Conservation (phyloP, 2,888 invertebrate species). For the Drosophila limbata region DNA sequence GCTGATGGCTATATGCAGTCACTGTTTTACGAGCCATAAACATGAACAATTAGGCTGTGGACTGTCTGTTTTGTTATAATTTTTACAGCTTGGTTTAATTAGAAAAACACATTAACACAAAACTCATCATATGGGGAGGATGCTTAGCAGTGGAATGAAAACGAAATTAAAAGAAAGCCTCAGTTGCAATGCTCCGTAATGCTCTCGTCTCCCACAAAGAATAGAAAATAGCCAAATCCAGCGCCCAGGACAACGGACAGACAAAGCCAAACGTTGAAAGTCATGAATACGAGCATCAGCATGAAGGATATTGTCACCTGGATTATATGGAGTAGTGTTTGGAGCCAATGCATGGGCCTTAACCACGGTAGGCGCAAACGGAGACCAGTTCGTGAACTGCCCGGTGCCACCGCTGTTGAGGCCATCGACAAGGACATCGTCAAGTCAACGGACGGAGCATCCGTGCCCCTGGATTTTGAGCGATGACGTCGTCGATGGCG, state of each 20-base stretch:
- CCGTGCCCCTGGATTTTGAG: background rate
- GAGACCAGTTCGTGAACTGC: too few relatives aligned
- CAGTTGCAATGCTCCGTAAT: slow-evolving; percentile 67
- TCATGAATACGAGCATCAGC: slow-evolving; percentile 98
- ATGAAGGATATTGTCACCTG: slow-evolving; percentile 96
- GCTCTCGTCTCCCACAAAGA: slow-evolving; percentile 86
- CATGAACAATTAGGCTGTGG: slow-evolving; percentile 74
- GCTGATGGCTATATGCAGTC: slow-evolving; percentile 59
- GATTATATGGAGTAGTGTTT: slow-evolving; percentile 93
- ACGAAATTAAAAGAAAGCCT: background rate
- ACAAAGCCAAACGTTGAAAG: slow-evolving; percentile 97
- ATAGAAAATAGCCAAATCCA: slow-evolving; percentile 95
- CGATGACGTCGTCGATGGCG: slow-evolving; percentile 1
- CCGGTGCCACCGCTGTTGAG: background rate
- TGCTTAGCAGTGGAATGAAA: background rate
- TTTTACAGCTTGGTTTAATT: slow-evolving; percentile 75
- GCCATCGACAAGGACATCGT: background rate
- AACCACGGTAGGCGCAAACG: slow-evolving; percentile 21
- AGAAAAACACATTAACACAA: slow-evolving; percentile 76
- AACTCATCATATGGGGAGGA: slow-evolving; percentile 1
- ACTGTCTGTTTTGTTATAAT: slow-evolving; percentile 49
- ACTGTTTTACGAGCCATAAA: slow-evolving; percentile 80
- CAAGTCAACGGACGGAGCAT: background rate
- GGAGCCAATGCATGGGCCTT: slow-evolving; percentile 88
- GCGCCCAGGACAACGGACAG: slow-evolving; percentile 94